These are phyloP conservation scores for Homalodisca vitripennis DNA, from an alignment of 1,140 invertebrate species.

Conservation along the genomic window DNA sequence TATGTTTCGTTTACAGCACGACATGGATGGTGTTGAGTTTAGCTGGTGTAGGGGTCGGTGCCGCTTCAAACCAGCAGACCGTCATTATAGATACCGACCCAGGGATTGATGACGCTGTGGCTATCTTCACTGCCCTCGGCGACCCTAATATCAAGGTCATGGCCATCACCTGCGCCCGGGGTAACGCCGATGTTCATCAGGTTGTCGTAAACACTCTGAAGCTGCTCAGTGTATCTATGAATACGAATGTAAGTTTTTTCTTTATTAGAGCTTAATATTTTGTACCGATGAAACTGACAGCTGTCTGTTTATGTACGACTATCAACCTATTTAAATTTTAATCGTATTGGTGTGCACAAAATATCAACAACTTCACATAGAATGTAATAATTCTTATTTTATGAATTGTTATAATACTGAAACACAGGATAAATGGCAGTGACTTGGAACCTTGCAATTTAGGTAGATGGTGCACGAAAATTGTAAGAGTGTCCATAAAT, in stretches of 20 bases:
- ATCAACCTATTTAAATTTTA: no score
- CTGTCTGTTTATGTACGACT: no score
- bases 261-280: no score
- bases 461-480: no score
- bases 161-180: constrained; percentile 40
- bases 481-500: no score
- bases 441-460: no score
- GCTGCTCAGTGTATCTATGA: constrained; percentile 22
- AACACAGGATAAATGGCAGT: no score
- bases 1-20: background rate
- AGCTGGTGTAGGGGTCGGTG: background rate
- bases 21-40: background rate
- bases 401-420: no score
- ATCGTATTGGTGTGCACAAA: no score
- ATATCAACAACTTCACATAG: no score
- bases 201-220: constrained; percentile 39
- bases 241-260: background rate
- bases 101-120: constrained; percentile 46
- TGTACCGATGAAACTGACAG: no score
- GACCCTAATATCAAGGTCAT: constrained; percentile 4
- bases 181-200: constrained; percentile 40
- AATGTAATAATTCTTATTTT: no score
- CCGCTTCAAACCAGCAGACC: background rate
- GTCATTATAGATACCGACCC: constrained; percentile 45
- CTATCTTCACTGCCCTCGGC: constrained; percentile 42